phyloP scores from a whole-genome alignment of 2,797 vertebrate species.

The Orientallactaga sibirica region DNA sequence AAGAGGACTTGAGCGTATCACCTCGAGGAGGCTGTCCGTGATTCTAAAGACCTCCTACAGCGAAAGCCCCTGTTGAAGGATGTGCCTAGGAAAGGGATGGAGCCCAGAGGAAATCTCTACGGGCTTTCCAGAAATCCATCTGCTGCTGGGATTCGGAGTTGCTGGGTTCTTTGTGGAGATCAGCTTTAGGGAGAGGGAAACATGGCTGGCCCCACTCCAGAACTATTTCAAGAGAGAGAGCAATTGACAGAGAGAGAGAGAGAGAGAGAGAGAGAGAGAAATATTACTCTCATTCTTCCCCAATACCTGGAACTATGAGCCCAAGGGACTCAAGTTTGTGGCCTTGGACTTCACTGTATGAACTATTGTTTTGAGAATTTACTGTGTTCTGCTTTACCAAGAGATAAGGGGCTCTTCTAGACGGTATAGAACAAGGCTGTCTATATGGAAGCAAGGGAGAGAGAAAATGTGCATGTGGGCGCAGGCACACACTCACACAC shows the following conservation, averaged over 20 bases:
- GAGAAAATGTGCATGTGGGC: no score
- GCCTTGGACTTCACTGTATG: not conserved
- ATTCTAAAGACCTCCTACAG: not conserved
- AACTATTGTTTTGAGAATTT: not conserved
- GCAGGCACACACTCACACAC: not conserved
- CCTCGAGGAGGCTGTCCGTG: rapidly evolving
- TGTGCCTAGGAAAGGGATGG: not conserved
- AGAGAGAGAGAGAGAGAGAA: not conserved
- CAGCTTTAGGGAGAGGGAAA: not conserved
- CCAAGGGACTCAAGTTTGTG: not conserved
- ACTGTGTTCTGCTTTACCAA: not conserved
- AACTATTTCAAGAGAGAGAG: not conserved
- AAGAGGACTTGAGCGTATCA: not conserved
- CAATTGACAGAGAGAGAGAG: not conserved
- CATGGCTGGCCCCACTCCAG: not conserved
- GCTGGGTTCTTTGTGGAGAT: not conserved
- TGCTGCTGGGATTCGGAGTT: not conserved
- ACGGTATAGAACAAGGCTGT: slow-evolving; percentile 20
- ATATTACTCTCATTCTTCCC: not conserved
- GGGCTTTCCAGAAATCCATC: not conserved
- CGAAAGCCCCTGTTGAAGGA: not conserved
- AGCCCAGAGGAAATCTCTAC: not conserved
- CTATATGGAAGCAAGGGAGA: slow-evolving; percentile 5
- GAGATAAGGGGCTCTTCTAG: not conserved
- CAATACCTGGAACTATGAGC: not conserved